Evolutionary conservation across 2,797 vertebrate species (phyloP), one percentile per base, ranked within the genome.

Genomic region (Spinibarbus caldwelli): DNA sequence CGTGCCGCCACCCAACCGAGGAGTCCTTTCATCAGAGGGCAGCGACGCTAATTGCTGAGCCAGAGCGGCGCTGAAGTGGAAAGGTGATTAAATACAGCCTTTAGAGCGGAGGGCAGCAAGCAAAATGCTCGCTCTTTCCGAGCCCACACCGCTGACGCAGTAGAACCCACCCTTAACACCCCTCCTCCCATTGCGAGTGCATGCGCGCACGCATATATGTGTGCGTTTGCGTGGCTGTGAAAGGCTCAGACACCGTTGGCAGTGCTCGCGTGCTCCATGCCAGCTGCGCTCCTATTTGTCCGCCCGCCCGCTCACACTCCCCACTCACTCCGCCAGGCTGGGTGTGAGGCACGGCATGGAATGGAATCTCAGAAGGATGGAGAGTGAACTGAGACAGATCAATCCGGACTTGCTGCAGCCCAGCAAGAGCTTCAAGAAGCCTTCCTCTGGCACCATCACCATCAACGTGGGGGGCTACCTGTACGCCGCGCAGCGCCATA

Each of bases 391-490:
- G 91, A 98, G 97, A 93, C 95, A 94, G 90, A 96, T 97, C 94
- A 97, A 96, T 94, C 96, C 96, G 0, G 98, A 99, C 94, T 94
- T 96, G 89, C 95, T 96, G 72, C 96, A 98, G 87, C 96, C 96
- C 94, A 97, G 97, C 92, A 98, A 97, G 94, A 97, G 96, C 93
- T 97, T 97, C 91, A 99, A 96, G 94, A 96, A 96, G 91, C 94
- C 94, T 36, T 95, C 96, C 15, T 96, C 96, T 0, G 94, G 97
- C 87, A 97, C 97, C 78, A 94, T 97, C 90, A 99, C 98, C 84
- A 95, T 99, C 90, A 99, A 99, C 9, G 97, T 99, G 41, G 98
- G 98, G 82, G 98, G 98, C 77, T 99, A 99, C 91, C 93, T 99
- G 72, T 99, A 99, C 10, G 97, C 98, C 0, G 97, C 97, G 54